Base-by-base conservation (phyloP, 1,140 invertebrate genomes). In the Halesus radiatus region DNA sequence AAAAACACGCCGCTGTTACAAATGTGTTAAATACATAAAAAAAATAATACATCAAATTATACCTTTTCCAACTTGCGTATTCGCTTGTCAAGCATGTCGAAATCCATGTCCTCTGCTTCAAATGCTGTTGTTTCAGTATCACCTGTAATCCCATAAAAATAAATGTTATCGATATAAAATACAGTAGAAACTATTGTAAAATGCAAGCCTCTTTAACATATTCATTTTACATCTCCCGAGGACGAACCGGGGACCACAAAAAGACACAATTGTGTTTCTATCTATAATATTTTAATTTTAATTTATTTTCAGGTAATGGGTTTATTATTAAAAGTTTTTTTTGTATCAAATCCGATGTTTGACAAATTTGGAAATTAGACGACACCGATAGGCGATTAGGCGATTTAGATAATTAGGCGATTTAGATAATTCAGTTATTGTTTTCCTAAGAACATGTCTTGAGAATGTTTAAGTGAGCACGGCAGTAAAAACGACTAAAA, bases 61-160 rank as follows among this genome's bases (percentile, higher is more conserved):
- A 76, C 74, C 74, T 76, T 76, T 76, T 76, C 74, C n/a, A 76
- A 20, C 22, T 76, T 76, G 22, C 60, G 37, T 37, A 76, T 62
- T 76, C 74, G 18, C 23, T 62, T 53, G 56, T 76, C 74, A 22
- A 76, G 54, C 53, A 56, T 53, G 16, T 76, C 74, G 32, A 60
- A 62, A 29, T 23, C 74, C 56, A 76, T 37, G 20, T 76, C 74
- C 22, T 76, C 74, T 3, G 22, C 58, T 62, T 76, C 74, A 18
- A 76, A 76, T 0, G 74, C 74, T n/a, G 74, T 58, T 18, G 37
- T 62, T n/a, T 76, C 56, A n/a, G 15, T 23, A 37, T 45, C 37
- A 37, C 45, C 74, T 76, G 32, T 16, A 76, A 76, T 0, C 18
- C 20, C 1, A 15, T 7, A 32, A 15, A 74, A 10, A 56, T 56